phyloP scores from a whole-genome alignment of 2,888 invertebrate genomes.

The Oasisia sp. region DNA sequence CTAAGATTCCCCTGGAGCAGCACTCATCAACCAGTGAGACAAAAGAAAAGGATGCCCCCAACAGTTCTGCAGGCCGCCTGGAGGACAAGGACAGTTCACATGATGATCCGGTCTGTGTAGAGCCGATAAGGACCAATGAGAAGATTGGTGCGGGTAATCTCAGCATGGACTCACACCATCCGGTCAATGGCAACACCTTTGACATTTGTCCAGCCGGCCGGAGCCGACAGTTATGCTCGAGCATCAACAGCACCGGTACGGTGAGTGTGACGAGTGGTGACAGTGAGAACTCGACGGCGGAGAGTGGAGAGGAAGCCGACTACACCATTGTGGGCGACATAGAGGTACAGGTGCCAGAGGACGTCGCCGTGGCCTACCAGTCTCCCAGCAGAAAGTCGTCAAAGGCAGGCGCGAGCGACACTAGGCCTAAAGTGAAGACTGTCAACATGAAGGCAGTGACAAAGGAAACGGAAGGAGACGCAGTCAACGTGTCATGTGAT shows the following conservation, averaged over 20 bases:
- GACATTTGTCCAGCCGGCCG: background rate
- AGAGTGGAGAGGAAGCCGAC: background rate
- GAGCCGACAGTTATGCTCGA: background rate
- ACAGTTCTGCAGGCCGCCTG: background rate
- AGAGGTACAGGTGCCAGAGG: background rate
- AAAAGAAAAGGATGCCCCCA: background rate
- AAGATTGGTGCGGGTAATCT: background rate
- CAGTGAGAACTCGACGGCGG: background rate
- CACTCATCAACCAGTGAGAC: background rate
- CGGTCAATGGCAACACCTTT: background rate
- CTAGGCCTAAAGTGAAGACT: slow-evolving; percentile 1
- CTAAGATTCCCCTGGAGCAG: background rate
- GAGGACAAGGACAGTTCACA: background rate
- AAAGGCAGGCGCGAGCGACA: background rate
- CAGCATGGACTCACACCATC: background rate
- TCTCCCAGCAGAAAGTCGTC: background rate
- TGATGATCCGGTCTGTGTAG: background rate
- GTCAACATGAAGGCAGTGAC: background rate
- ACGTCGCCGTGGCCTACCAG: background rate
- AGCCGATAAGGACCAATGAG: background rate
- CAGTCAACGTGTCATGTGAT: background rate
- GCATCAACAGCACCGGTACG: background rate
- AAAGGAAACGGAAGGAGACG: background rate
- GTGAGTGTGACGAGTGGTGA: background rate
- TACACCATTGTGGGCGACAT: background rate